Evolutionary conservation across 2,888 invertebrate species (phyloP).

Genomic region (Patella ulyssiponensis): DNA sequence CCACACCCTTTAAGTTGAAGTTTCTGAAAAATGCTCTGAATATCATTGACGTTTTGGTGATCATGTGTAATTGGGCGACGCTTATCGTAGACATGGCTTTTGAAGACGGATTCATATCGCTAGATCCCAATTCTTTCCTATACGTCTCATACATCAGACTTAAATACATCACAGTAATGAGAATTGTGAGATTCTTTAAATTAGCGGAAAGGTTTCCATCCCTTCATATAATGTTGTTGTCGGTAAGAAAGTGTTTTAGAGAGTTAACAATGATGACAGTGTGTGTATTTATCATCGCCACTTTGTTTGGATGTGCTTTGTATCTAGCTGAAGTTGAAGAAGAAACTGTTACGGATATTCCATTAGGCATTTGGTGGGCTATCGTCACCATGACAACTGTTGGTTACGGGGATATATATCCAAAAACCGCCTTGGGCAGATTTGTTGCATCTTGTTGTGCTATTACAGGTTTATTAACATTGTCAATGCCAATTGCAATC

Average conservation of each 20-base stretch:
- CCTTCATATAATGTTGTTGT: slow-evolving; percentile 54
- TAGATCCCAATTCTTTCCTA: neutral
- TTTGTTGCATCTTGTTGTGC: slow-evolving; percentile 50
- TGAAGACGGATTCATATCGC: neutral
- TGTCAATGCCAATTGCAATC: slow-evolving; percentile 59
- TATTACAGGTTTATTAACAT: slow-evolving; percentile 49
- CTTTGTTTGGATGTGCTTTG: slow-evolving; percentile 59
- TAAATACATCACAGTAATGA: neutral
- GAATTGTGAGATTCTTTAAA: slow-evolving; percentile 29
- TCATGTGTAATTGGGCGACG: neutral
- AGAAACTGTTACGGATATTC: slow-evolving; percentile 48
- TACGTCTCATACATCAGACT: neutral
- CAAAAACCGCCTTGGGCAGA: slow-evolving; percentile 45
- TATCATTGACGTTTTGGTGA: neutral
- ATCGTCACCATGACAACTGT: slow-evolving; percentile 65
- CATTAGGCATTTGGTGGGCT: slow-evolving; percentile 61
- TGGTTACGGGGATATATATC: slow-evolving; percentile 60
- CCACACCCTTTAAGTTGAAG: neutral
- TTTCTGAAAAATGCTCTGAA: neutral
- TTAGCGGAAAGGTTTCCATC: slow-evolving; percentile 33
- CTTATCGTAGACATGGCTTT: neutral
- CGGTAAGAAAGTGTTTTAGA: slow-evolving; percentile 53
- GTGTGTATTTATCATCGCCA: slow-evolving; percentile 60
- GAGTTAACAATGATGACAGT: slow-evolving; percentile 60
- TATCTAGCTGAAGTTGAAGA: slow-evolving; percentile 33